Base-by-base conservation (phyloP, 2,797 vertebrate species). In the Salarias fasciatus region DNA sequence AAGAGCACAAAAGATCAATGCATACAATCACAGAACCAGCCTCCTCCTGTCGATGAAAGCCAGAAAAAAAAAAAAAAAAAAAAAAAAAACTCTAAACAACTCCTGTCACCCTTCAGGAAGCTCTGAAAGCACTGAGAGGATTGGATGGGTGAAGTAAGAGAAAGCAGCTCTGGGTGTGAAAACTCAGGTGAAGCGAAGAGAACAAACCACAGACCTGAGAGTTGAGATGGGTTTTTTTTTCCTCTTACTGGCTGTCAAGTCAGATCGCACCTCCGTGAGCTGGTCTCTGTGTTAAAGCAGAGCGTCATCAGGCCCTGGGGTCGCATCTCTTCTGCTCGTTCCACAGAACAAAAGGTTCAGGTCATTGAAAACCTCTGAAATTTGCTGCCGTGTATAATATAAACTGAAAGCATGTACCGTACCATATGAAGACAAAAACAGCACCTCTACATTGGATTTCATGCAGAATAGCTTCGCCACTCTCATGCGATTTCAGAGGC, bases 221-320 rank as follows among this genome's bases (percentile, higher is more conserved):
- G 55, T 55, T 52, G n/a, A n/a, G n/a, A n/a, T 15, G 12, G 41
- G 4, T 0, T 44, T 62, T 49, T 66, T 54, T 64, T 40, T 37
- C 11, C 40, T 9, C 10, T 11, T 54, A 7, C 28, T 1, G 1
- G 24, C 62, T 84, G 79, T 84, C 83, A 69, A 51, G 48, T 1
- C 30, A 29, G n/a, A 80, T 88, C 52, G 41, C 62, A 76, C 72
- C 63, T 74, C 41, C 52, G 53, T 51, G 69, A 77, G 58, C 61
- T 62, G 37, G 33, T 58, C 12, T 67, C 37, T n/a, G 8, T 53
- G 58, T 64, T 64, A 42, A 78, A 63, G 66, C 9, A 57, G 48
- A 78, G 31, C 65, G 62, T 51, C 69, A 63, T 52, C 12, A 0
- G 4, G 10, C 52, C 73, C 41, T 15, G 28, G 47, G 66, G 72